Percentiles rank a stretch among this genome's conserved stretches.
Evolutionary conservation across 2,888 invertebrate genomes (phyloP).

Genomic region (Synanthedon vespiformis): DNA sequence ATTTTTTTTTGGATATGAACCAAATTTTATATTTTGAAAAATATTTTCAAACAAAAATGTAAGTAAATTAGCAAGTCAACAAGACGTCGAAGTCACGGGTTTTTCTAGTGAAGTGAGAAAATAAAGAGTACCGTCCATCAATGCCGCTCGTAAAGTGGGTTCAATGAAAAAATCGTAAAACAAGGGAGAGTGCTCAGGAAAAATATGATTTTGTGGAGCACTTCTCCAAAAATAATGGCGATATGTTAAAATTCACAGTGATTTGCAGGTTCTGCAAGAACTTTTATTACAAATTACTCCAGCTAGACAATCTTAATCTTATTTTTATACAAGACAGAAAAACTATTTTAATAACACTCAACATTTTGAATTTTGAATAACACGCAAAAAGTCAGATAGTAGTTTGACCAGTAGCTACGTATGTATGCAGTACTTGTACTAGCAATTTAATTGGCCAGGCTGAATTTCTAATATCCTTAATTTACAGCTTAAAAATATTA

Average conservation of each 20-base stretch:
- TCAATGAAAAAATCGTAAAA: constrained; percentile 63
- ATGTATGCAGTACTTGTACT: no score
- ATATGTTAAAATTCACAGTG: constrained; percentile 15
- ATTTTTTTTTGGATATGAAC: no score
- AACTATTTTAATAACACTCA: background rate
- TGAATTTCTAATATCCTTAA: no score
- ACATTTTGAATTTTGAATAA: background rate
- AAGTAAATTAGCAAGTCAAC: no score
- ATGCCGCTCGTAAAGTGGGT: constrained; percentile 52
- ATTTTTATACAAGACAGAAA: background rate
- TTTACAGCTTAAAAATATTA: no score
- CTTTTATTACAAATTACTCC: background rate
- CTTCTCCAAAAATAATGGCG: constrained; percentile 17
- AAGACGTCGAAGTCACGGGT: background rate
- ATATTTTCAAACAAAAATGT: no score
- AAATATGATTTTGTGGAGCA: constrained; percentile 47
- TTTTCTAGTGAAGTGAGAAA: constrained; percentile 1
- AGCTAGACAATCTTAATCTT: background rate
- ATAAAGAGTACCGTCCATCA: constrained; percentile 39
- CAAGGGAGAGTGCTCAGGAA: constrained; percentile 40
- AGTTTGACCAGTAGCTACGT: no score
- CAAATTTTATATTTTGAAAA: no score
- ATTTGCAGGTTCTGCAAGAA: background rate
- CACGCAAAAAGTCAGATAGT: no score
- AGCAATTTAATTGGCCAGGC: no score